Evolutionary conservation across 2,797 vertebrate genomes (phyloP).

Genomic region (Prunella strophiata): DNA sequence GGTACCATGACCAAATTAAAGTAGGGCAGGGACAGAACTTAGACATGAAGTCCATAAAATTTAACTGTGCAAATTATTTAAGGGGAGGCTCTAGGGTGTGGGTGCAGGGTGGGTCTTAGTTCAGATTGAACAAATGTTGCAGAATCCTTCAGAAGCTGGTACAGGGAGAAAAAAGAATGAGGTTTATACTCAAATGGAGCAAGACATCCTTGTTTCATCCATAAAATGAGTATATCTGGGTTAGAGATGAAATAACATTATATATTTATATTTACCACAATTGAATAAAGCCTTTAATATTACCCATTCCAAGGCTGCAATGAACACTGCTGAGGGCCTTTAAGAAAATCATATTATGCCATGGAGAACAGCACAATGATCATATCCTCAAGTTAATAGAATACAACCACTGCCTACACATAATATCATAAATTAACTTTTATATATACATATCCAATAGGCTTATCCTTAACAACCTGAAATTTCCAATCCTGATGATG

Average conservation of each 20-base stretch:
- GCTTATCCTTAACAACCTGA: not conserved
- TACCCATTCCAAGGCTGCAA: not conserved
- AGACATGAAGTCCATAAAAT: not conserved
- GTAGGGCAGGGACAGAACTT: not conserved
- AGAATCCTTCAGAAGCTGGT: not conserved
- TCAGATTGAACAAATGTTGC: not conserved
- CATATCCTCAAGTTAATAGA: not conserved
- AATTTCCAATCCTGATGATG: not conserved
- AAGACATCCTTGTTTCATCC: not conserved
- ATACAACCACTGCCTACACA: not conserved
- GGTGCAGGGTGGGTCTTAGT: not conserved
- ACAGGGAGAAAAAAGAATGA: not conserved
- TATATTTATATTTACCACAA: not conserved
- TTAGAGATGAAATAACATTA: not conserved
- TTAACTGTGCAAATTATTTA: not conserved
- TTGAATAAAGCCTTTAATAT: not conserved
- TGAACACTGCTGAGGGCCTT: not conserved
- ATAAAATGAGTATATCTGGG: not conserved
- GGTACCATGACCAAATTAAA: not conserved
- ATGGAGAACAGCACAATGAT: not conserved
- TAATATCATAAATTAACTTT: not conserved
- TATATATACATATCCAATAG: not conserved
- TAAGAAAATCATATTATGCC: conserved; percentile 8
- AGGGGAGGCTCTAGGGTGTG: rapidly evolving
- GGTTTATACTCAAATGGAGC: not conserved